These are phyloP conservation scores for Alethe diademata DNA, from an alignment of 2,113 vertebrate species.

Conservation along the genomic window DNA sequence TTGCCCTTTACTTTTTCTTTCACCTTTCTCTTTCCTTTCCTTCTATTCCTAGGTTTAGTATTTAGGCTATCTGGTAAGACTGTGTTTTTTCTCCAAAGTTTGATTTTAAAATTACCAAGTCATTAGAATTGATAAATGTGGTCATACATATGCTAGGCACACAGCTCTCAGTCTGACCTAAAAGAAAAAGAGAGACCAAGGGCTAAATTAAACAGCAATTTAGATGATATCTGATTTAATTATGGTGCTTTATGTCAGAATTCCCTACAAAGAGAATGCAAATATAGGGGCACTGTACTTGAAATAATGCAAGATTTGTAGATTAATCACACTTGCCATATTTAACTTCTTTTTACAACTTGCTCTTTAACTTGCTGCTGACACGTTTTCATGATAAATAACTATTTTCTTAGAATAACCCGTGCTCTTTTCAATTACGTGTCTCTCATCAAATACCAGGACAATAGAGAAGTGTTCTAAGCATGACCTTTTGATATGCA, in stretches of 20 bases:
- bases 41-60: not conserved
- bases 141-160: not conserved
- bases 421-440: not conserved
- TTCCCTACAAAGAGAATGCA: not conserved
- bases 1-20: not conserved
- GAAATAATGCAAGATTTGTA: not conserved
- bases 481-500: not conserved
- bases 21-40: not conserved
- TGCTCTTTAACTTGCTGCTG: not conserved
- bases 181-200: not conserved
- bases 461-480: not conserved
- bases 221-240: not conserved
- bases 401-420: not conserved
- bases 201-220: not conserved
- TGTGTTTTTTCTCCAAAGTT: not conserved
- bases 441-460: not conserved
- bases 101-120: not conserved
- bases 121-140: not conserved
- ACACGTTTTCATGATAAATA: not conserved
- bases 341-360: not conserved
- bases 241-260: not conserved
- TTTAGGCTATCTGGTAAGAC: not conserved
- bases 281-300: not conserved
- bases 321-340: not conserved
- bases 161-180: not conserved